Conservation (phyloP, 2,797 vertebrate genomes). For the Mus caroli region DNA sequence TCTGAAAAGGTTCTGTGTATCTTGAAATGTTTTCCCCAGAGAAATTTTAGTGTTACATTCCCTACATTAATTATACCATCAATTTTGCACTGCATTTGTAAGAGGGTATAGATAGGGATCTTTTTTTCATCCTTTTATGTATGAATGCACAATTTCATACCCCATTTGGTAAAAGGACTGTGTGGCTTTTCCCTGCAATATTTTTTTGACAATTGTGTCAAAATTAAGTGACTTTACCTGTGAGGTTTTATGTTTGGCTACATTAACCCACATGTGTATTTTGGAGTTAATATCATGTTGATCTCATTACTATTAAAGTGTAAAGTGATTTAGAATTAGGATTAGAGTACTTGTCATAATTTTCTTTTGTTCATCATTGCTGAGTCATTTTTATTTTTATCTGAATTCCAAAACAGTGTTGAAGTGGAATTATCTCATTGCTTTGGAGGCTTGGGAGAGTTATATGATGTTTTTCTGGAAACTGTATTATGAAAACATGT, state of each 20-base stretch:
- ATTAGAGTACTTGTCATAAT: too few relatives aligned
- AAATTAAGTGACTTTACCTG: not conserved
- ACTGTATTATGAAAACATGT: too few relatives aligned
- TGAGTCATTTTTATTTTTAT: not conserved
- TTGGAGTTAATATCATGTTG: not conserved
- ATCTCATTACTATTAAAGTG: not conserved
- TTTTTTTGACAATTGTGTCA: not conserved
- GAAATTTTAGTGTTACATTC: not conserved
- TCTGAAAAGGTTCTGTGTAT: not conserved
- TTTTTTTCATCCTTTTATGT: not conserved
- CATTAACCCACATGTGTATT: not conserved
- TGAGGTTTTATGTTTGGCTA: not conserved
- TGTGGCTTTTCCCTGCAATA: not conserved
- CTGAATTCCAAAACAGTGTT: not conserved
- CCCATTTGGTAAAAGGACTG: not conserved
- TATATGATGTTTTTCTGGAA: too few relatives aligned
- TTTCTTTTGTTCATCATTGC: not conserved
- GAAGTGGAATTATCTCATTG: too few relatives aligned
- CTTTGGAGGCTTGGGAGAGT: too few relatives aligned
- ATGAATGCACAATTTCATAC: not conserved
- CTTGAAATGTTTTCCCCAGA: not conserved
- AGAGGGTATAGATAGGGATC: not conserved
- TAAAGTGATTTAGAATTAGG: not conserved
- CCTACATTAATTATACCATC: not conserved
- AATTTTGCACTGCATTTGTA: not conserved